phyloP scores from a whole-genome alignment of 30 jellyfish, hydroid and myxozoan genomes.

The Phacellophora camtschatica region DNA sequence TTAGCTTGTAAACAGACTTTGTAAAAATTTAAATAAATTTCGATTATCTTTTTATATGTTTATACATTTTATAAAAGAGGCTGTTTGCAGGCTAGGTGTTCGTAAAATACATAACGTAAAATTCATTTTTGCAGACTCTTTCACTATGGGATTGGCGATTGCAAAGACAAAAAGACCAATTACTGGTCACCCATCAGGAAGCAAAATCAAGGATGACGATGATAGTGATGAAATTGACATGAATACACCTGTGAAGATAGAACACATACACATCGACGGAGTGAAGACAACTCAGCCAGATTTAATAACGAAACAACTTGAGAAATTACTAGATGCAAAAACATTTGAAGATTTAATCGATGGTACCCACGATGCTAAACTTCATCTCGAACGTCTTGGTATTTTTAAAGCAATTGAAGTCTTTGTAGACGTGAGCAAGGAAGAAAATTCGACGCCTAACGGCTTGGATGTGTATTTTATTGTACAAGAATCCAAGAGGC shows the following conservation, averaged over 20 bases:
- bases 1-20: no score
- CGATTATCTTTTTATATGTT: no score
- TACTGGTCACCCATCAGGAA: not conserved
- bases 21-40: no score
- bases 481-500: constrained; percentile 71
- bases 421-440: constrained; percentile 74
- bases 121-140: no score
- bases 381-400: constrained; percentile 87
- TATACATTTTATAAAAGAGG: no score
- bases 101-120: no score
- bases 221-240: constrained; percentile 53
- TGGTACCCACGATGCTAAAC: constrained; percentile 73
- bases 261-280: constrained; percentile 91
- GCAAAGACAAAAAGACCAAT: constrained; percentile 29
- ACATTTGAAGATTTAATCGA: constrained; percentile 80
- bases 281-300: constrained; percentile 55
- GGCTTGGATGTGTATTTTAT: constrained; percentile 83
- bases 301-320: constrained; percentile 70
- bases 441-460: constrained; percentile 55
- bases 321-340: constrained; percentile 58
- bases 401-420: constrained; percentile 82
- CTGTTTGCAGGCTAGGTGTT: no score
- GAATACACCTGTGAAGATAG: constrained; percentile 50
- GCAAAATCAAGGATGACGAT: not conserved
- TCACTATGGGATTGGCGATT: constrained; percentile 32